phyloP scores from a whole-genome alignment of 2,888 invertebrate genomes.

The Drosophila anomalata region DNA sequence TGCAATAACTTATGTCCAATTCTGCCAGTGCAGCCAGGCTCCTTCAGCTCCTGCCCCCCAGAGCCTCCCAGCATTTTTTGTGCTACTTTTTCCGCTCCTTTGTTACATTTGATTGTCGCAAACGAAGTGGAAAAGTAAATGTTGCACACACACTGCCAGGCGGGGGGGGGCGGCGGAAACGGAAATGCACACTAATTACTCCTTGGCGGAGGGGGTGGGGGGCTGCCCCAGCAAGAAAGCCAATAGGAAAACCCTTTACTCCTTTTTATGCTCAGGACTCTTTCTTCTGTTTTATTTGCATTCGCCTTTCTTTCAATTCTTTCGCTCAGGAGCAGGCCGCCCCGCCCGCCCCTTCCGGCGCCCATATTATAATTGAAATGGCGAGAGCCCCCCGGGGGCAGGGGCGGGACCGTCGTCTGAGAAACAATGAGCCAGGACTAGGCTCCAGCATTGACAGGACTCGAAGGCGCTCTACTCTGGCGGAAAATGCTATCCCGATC shows the following conservation, averaged over 20 bases:
- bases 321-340: conserved; percentile 2
- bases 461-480: too few species aligned
- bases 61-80: background rate
- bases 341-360: background rate
- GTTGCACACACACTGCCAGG: conserved; percentile 49
- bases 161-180: conserved; percentile 24
- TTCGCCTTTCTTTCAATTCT: conserved; percentile 30
- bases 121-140: conserved; percentile 78
- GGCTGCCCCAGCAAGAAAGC: background rate
- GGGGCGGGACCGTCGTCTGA: too few species aligned
- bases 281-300: conserved; percentile 50
- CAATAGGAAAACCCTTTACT: conserved; percentile 42
- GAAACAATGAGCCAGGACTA: background rate
- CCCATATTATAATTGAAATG: conserved; percentile 42
- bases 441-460: background rate
- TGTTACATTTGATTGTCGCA: conserved; percentile 76
- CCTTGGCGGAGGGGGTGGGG: conserved; percentile 40
- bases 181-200: conserved; percentile 78
- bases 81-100: conserved; percentile 48
- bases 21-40: conserved; percentile 7
- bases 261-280: conserved; percentile 45
- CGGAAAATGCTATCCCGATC: too few species aligned
- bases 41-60: too few species aligned
- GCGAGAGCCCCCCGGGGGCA: conserved; percentile 1
- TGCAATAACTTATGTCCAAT: background rate